These are phyloP conservation scores for Oryzias melastigma DNA, from an alignment of 2,113 vertebrate species.

Conservation along the genomic window DNA sequence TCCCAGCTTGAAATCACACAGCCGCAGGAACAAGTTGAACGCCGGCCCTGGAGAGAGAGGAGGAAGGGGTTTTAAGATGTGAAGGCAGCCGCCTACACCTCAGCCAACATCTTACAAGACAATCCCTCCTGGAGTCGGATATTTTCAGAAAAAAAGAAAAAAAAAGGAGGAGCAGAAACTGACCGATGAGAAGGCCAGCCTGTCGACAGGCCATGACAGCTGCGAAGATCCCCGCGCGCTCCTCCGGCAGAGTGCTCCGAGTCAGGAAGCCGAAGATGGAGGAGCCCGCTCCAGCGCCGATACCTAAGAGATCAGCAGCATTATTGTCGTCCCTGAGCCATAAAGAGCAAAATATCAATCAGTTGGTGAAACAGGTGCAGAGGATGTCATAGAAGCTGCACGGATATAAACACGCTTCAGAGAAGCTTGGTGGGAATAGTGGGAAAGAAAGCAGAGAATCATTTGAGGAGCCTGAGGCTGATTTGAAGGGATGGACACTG, in stretches of 20 bases:
- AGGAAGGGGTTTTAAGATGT: slow-evolving; percentile 45
- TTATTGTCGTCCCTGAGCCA: background rate
- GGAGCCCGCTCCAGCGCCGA: slow-evolving; percentile 82
- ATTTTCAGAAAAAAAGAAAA: background rate
- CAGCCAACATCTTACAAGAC: slow-evolving; percentile 39
- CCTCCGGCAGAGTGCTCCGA: slow-evolving; percentile 73
- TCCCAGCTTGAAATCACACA: slow-evolving; percentile 83
- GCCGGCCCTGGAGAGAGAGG: slow-evolving; percentile 78
- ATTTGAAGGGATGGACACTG: no score
- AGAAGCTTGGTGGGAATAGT: no score
- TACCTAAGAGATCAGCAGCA: slow-evolving; percentile 60
- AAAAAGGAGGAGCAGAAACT: slow-evolving; percentile 30
- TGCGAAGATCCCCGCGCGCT: slow-evolving; percentile 80
- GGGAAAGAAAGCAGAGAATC: no score
- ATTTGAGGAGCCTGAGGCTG: no score
- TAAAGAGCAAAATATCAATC: no score
- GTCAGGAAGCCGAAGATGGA: slow-evolving; percentile 85
- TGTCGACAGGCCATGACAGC: slow-evolving; percentile 85
- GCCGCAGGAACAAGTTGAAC: slow-evolving; percentile 84
- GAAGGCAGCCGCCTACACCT: slow-evolving; percentile 32
- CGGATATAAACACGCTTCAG: no score
- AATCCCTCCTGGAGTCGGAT: slow-evolving; percentile 1
- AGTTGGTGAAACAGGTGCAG: no score
- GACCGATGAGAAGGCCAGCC: slow-evolving; percentile 83
- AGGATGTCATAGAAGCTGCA: no score